Evolutionary conservation across 2,888 invertebrate genomes (phyloP).

Genomic region (Nomada flava): DNA sequence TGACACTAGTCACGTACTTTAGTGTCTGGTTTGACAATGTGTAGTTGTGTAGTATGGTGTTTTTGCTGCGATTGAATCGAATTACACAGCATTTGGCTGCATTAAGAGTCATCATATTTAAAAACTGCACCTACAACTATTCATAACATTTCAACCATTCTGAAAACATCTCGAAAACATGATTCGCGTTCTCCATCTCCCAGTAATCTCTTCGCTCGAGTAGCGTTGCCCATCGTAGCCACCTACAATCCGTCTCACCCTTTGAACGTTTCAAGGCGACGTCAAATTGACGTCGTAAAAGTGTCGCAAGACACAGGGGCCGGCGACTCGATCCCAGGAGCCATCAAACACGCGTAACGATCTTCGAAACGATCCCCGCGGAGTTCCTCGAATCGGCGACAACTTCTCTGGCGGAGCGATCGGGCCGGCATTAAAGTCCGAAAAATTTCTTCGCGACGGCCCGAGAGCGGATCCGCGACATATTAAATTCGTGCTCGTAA

Average conservation of each 20-base stretch:
- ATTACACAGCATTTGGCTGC: too few relatives aligned
- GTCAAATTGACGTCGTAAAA: slow-evolving; percentile 38
- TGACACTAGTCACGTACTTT: too few relatives aligned
- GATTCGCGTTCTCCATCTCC: background rate
- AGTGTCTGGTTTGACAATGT: too few relatives aligned
- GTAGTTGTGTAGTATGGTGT: too few relatives aligned
- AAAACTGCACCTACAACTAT: too few relatives aligned
- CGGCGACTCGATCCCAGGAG: background rate
- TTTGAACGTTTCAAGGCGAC: slow-evolving; percentile 17
- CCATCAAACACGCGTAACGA: slow-evolving; percentile 19
- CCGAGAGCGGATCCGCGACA: background rate
- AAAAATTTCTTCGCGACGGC: slow-evolving; percentile 13
- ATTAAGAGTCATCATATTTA: too few relatives aligned
- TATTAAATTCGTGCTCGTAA: slow-evolving; percentile 21
- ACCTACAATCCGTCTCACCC: slow-evolving; percentile 1
- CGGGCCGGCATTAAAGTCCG: background rate
- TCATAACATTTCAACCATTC: too few relatives aligned
- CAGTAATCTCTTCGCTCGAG: background rate
- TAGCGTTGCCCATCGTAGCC: background rate
- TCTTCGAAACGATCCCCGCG: background rate
- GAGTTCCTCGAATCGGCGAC: background rate
- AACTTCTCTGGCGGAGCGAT: background rate
- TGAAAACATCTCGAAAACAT: too few relatives aligned
- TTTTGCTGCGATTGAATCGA: too few relatives aligned
- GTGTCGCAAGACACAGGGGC: slow-evolving; percentile 24